A percentile compares a stretch with the other conserved stretches of the same genome.
phyloP scores from a whole-genome alignment of 2,113 vertebrate genomes.

The Hippocampus guttulatus region DNA sequence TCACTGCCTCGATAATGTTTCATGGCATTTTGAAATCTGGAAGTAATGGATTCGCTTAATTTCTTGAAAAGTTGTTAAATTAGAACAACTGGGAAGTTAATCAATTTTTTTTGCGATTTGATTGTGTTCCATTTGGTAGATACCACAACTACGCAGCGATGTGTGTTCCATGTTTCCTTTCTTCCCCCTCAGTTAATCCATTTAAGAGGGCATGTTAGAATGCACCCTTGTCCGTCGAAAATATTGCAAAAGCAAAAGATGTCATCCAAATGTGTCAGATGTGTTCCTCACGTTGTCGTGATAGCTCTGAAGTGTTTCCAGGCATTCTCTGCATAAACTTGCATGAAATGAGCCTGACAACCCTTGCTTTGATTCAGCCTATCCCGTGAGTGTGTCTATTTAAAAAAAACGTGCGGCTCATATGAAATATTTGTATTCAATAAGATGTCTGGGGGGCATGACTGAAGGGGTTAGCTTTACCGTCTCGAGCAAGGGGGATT shows the following conservation, averaged over 20 bases:
- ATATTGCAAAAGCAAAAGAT: conserved; percentile 26
- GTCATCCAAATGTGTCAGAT: conserved; percentile 28
- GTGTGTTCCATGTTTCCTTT: conserved; percentile 1
- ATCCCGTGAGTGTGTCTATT: neutral
- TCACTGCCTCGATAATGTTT: neutral
- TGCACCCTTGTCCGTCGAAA: conserved; percentile 20
- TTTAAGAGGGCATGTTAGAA: conserved; percentile 9
- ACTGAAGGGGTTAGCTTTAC: neutral
- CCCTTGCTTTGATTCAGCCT: neutral
- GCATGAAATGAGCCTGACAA: neutral
- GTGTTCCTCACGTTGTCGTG: conserved; percentile 17
- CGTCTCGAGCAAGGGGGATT: neutral
- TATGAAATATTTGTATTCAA: conserved; percentile 5
- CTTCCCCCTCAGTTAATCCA: conserved; percentile 5
- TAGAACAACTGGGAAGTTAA: neutral
- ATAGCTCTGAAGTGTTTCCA: conserved; percentile 31
- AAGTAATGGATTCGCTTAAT: neutral
- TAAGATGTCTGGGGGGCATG: neutral
- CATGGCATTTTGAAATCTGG: neutral
- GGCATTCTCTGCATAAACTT: conserved; percentile 7
- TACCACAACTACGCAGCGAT: neutral
- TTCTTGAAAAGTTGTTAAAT: neutral
- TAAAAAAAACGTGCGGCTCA: conserved; percentile 4
- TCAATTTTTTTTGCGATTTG: neutral
- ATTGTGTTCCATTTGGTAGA: neutral